Evolutionary conservation across 92 coral and sea anemone genomes (phyloP), one percentile per base, ranked within the genome.

Genomic region (Paramuricea clavata): DNA sequence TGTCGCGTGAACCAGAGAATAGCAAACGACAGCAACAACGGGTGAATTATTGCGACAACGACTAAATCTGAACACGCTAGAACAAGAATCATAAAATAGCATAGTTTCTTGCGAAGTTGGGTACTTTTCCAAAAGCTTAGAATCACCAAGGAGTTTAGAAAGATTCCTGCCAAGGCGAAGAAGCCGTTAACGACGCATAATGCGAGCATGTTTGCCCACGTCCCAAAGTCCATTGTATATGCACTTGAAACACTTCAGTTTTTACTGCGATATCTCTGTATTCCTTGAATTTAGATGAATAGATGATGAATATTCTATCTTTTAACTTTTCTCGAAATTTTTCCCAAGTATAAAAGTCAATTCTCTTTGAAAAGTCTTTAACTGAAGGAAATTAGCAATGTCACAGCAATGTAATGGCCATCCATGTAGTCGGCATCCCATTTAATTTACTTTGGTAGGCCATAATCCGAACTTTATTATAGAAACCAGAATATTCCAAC

Each of bases 81-180:
- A 49, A 76, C 68, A 5, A 76, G 49, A 22, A 76, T 50, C 0
- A 54, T 7, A 33, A 76, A 49, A 61, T 76, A 54, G 27, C 65
- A 76, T 22, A 50, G 30, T 12, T 76, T 76, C 10, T 50, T 49
- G 5, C 82, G 43, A 6, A 76, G 68, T n/a, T 27, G 39, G 13
- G 82, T 13, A 0, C 62, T n/a, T 15, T 76, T 76, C 67, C 68
- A 25, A 23, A 76, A 76, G 82, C 82, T 76, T n/a, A 49, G 43
- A 12, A 76, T 31, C 12, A 76, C 82, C 39, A 76, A 42, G 15
- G 23, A 49, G 47, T 76, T 76, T 5, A 76, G 68, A 21, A 52
- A 50, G 44, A 50, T 76, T 26, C 82, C 82, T 2, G 68, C 67
- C 10, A 76, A 0, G 2, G 82, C 82, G 41, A 76, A 76, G 44